A percentile compares a stretch with the other conserved stretches of the same genome.
These are phyloP conservation scores for Eulithis prunata DNA, from an alignment of 2,888 invertebrate genomes.

Conservation along the genomic window DNA sequence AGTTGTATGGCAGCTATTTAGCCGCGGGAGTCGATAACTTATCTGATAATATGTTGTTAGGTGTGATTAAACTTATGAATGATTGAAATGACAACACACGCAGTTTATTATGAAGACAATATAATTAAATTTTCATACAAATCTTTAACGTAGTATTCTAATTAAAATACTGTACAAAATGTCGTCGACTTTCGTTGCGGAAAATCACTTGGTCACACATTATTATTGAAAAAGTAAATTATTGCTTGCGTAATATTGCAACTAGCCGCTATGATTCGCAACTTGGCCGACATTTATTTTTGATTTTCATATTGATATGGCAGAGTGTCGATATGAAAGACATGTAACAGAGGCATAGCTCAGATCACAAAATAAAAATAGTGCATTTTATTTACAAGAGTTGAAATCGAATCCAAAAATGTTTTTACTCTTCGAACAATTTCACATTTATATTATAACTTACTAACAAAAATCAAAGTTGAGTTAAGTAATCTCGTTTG, in stretches of 20 bases:
- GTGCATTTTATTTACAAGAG: conserved; percentile 75
- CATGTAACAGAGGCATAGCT: conserved; percentile 67
- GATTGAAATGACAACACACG: conserved; percentile 58
- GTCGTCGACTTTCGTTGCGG: conserved; percentile 68
- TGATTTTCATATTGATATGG: conserved; percentile 86
- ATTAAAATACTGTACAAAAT: conserved; percentile 91
- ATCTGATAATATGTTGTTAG: conserved; percentile 17
- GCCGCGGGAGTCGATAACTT: conserved; percentile 28
- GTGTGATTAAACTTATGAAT: background rate
- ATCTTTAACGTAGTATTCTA: conserved; percentile 90
- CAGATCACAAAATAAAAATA: conserved; percentile 60
- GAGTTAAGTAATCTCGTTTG: conserved; percentile 75
- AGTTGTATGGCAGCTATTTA: too few species aligned
- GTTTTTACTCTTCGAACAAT: conserved; percentile 60
- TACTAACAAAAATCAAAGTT: conserved; percentile 64
- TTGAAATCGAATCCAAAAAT: conserved; percentile 53
- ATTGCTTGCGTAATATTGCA: conserved; percentile 39
- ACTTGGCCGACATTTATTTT: conserved; percentile 69
- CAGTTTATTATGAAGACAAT: conserved; percentile 81
- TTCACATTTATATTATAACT: conserved; percentile 52
- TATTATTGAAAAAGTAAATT: conserved; percentile 37
- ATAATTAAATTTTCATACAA: conserved; percentile 91
- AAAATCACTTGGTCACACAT: conserved; percentile 65
- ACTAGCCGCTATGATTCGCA: conserved; percentile 54
- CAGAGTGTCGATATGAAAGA: conserved; percentile 88